Evolutionary conservation across 2,888 invertebrate species (phyloP).

Genomic region (Patella depressa): DNA sequence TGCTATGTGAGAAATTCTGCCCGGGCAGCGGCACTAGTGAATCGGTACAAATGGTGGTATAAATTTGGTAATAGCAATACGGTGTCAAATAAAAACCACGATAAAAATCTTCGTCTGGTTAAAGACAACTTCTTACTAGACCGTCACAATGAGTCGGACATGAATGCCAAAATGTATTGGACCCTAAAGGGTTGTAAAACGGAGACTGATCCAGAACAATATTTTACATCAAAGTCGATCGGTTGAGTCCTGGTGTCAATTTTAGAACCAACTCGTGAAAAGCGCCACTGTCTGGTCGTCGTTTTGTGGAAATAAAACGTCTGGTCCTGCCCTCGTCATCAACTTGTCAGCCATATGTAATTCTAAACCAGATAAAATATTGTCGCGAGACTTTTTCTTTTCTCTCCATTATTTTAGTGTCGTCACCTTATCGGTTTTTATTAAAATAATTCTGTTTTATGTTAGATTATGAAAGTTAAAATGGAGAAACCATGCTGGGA

Average conservation of each 20-base stretch:
- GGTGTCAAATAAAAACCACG: too few relatives aligned
- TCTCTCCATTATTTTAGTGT: neutral
- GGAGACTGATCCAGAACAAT: neutral
- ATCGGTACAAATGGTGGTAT: too few relatives aligned
- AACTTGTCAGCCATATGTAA: neutral
- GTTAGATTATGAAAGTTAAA: too few relatives aligned
- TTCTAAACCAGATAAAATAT: neutral
- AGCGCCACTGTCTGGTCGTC: neutral
- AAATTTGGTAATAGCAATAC: too few relatives aligned
- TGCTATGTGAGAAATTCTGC: too few relatives aligned
- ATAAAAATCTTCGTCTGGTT: too few relatives aligned
- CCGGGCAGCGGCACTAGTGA: too few relatives aligned
- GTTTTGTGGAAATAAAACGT: neutral
- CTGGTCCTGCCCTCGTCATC: neutral
- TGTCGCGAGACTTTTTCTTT: neutral
- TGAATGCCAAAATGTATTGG: neutral
- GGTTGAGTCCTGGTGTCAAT: neutral
- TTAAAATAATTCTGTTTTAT: too few relatives aligned
- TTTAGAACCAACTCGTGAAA: neutral
- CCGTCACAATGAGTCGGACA: neutral
- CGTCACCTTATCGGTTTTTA: too few relatives aligned
- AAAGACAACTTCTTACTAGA: too few relatives aligned
- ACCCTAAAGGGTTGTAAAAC: conserved; percentile 4
- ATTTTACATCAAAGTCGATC: neutral
- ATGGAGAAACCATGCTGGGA: too few relatives aligned